Conservation (phyloP, 37 sponge, comb jelly and placozoan genomes). For the Petrosia ficiformis region DNA sequence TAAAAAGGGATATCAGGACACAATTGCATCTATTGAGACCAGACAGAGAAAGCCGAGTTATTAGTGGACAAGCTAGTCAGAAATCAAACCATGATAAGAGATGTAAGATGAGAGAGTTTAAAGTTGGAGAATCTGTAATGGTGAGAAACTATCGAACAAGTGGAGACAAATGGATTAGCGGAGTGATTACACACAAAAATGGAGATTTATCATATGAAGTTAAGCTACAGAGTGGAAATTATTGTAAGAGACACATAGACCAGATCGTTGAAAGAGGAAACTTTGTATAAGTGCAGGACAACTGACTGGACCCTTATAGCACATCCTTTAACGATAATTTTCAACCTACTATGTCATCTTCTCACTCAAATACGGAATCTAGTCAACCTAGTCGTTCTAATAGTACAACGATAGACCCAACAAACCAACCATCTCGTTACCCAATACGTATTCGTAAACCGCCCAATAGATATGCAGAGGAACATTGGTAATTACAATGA, state of each 20-base stretch:
- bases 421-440: too few species aligned
- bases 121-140: not conserved
- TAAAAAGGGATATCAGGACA: not conserved
- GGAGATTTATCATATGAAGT: slow-evolving; percentile 1
- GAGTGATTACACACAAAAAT: not conserved
- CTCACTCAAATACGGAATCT: too few species aligned
- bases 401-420: too few species aligned
- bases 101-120: not conserved
- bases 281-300: too few species aligned
- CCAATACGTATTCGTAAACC: too few species aligned
- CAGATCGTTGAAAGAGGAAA: too few species aligned
- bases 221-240: not conserved
- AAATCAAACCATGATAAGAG: slow-evolving; percentile 6
- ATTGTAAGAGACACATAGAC: slow-evolving; percentile 3
- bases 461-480: too few species aligned
- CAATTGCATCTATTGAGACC: slow-evolving; percentile 12
- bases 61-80: slow-evolving; percentile 5
- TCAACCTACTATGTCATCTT: too few species aligned
- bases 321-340: too few species aligned
- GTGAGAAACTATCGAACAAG: not conserved
- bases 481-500: too few species aligned
- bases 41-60: not conserved
- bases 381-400: too few species aligned
- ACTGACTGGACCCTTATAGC: too few species aligned
- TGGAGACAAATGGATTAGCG: not conserved